A percentile compares a stretch with the other conserved stretches of the same genome.
Evolutionary conservation across 2,888 invertebrate species (phyloP).

Genomic region (Zygogramma bicolorata): DNA sequence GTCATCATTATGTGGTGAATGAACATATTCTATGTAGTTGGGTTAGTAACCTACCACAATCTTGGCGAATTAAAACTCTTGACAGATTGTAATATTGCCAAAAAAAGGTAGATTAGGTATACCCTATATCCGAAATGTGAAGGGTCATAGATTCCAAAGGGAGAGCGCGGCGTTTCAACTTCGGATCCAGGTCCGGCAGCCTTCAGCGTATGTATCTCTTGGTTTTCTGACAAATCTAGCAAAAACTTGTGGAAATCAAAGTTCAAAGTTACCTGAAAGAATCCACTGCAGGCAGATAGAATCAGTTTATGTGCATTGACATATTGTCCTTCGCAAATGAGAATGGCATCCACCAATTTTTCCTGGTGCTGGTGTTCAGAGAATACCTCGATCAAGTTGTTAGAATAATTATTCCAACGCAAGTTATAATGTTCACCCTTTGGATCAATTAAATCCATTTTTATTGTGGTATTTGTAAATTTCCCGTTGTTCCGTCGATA

Average conservation of each 20-base stretch:
- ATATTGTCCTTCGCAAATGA: slow-evolving; percentile 67
- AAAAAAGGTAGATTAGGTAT: too few relatives aligned
- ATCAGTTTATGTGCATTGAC: slow-evolving; percentile 69
- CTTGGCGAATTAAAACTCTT: too few relatives aligned
- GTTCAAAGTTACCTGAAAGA: slow-evolving; percentile 68
- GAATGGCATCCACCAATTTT: slow-evolving; percentile 67
- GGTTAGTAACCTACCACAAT: too few relatives aligned
- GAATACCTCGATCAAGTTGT: slow-evolving; percentile 67
- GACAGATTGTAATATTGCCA: too few relatives aligned
- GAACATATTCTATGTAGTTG: too few relatives aligned
- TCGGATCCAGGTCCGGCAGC: too few relatives aligned
- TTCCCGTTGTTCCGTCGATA: not conserved
- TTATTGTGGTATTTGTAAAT: not conserved
- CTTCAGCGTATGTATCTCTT: too few relatives aligned
- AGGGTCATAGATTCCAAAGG: too few relatives aligned
- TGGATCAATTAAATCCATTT: not conserved
- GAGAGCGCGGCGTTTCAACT: too few relatives aligned
- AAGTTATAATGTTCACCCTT: slow-evolving; percentile 62
- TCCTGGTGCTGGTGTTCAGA: slow-evolving; percentile 65
- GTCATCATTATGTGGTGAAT: too few relatives aligned
- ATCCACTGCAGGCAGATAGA: slow-evolving; percentile 68
- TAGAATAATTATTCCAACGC: slow-evolving; percentile 69
- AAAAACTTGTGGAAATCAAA: not conserved
- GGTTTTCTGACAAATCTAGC: too few relatives aligned
- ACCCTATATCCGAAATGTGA: too few relatives aligned